A percentile compares a stretch with the other conserved stretches of the same genome.
Conservation (phyloP, 2,888 invertebrate genomes). For the Charanyca ferruginea region DNA sequence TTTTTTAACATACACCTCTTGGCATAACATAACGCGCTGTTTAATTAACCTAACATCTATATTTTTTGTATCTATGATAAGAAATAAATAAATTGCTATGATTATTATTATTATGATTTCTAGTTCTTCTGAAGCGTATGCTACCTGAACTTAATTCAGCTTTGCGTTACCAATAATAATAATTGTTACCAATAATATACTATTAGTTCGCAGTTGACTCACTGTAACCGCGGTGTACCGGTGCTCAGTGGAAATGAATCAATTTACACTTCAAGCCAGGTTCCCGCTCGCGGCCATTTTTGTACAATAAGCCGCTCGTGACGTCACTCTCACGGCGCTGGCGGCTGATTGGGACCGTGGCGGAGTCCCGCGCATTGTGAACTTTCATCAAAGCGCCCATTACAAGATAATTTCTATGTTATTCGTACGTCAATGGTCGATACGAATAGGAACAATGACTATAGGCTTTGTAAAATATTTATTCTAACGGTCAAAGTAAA, state of each 20-base stretch:
- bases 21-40: no score
- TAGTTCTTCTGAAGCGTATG: not conserved
- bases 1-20: no score
- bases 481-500: no score
- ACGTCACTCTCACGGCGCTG: slow-evolving; percentile 50
- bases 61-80: no score
- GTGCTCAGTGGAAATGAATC: slow-evolving; percentile 82
- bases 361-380: slow-evolving; percentile 8
- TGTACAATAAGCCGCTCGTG: slow-evolving; percentile 72
- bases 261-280: slow-evolving; percentile 90
- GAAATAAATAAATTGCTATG: no score
- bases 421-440: not conserved
- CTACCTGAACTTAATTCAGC: not conserved
- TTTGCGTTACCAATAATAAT: not conserved
- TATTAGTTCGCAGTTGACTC: slow-evolving; percentile 5
- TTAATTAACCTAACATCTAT: no score
- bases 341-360: slow-evolving; percentile 70
- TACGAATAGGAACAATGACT: not conserved
- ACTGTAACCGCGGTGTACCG: slow-evolving; percentile 44
- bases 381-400: slow-evolving; percentile 1
- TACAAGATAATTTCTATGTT: slow-evolving; percentile 20
- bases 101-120: no score
- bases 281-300: slow-evolving; percentile 89
- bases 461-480: not conserved
- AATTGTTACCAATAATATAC: no score